Evolutionary conservation across 2,113 vertebrate species (phyloP).

Genomic region (Henicopernis longicauda): DNA sequence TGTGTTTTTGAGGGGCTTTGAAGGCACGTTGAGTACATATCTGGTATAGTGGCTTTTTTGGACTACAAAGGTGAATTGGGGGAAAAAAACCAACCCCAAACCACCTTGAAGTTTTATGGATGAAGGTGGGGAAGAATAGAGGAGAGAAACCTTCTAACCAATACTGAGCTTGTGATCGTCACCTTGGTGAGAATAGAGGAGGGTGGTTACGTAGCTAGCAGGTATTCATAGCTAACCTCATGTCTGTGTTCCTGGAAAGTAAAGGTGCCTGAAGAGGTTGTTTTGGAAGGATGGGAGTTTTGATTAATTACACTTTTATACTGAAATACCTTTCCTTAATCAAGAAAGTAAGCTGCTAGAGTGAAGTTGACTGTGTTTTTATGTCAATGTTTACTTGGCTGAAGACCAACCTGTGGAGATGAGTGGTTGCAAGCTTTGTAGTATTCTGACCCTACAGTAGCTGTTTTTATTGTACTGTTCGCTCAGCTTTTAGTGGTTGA

Average conservation of each 20-base stretch:
- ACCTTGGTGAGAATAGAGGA: not conserved
- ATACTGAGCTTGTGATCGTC: not conserved
- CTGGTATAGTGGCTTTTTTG: not conserved
- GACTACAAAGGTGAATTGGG: not conserved
- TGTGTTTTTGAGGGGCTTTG: not conserved
- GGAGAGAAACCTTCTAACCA: not conserved
- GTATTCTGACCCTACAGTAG: not conserved
- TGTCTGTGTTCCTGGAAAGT: not conserved
- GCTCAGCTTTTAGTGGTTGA: not conserved
- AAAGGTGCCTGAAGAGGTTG: not conserved
- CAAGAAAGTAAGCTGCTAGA: not conserved
- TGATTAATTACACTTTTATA: not conserved
- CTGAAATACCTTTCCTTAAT: not conserved
- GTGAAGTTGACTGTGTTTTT: not conserved
- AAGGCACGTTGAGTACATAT: not conserved
- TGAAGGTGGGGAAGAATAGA: not conserved
- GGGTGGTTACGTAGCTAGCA: not conserved
- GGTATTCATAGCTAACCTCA: not conserved
- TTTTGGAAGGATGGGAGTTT: not conserved
- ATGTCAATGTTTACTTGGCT: not conserved
- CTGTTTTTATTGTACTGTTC: not conserved
- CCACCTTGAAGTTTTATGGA: not conserved
- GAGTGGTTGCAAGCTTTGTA: not conserved
- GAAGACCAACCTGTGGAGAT: not conserved
- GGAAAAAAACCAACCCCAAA: not conserved